Conservation (phyloP, 2,113 vertebrate genomes). For the Sturnus vulgaris region DNA sequence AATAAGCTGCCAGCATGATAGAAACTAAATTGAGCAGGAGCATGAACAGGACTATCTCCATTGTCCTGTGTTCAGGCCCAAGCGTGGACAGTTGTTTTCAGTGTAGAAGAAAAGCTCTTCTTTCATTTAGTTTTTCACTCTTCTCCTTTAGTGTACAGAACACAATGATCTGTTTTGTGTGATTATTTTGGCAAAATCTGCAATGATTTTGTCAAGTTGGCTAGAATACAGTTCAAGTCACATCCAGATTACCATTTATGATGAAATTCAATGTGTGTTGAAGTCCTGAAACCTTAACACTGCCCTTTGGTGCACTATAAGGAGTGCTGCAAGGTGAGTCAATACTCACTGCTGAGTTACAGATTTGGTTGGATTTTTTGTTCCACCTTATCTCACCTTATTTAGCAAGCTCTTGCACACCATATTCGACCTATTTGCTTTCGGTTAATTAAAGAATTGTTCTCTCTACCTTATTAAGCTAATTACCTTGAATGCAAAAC, state of each 20-base stretch:
- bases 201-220: not conserved
- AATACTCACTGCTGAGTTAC: not conserved
- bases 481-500: not conserved
- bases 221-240: not conserved
- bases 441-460: not conserved
- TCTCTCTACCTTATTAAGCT: not conserved
- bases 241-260: not conserved
- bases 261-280: not conserved
- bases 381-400: not conserved
- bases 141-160: not conserved
- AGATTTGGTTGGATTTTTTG: not conserved
- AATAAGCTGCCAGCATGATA: not conserved
- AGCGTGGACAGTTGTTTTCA: not conserved
- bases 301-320: not conserved
- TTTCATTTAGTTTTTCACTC: not conserved
- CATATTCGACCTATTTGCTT: not conserved
- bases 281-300: not conserved
- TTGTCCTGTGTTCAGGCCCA: not conserved
- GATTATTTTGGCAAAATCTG: not conserved
- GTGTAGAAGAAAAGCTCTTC: not conserved
- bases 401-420: not conserved
- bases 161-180: not conserved
- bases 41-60: not conserved
- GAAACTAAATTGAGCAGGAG: not conserved
- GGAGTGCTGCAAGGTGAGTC: not conserved